A percentile compares a stretch with the other conserved stretches of the same genome.
Evolutionary conservation across 2,888 invertebrate species (phyloP).

Genomic region (Dioctria rufipes): DNA sequence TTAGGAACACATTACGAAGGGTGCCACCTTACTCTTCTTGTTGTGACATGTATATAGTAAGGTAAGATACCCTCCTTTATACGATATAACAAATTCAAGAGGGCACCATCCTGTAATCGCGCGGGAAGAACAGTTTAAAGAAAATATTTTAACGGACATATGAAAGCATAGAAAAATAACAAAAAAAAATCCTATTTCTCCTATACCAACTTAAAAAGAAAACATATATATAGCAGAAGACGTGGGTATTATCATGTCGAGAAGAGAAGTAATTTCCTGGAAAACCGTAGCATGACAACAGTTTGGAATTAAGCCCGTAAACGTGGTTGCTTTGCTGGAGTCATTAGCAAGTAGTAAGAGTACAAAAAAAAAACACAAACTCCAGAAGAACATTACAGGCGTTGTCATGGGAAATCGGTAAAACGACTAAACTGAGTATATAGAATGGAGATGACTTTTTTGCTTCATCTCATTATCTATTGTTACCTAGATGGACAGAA

Average conservation of each 20-base stretch:
- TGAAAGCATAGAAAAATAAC: background rate
- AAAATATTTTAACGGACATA: background rate
- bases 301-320: no score
- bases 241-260: no score
- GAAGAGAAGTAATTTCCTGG: no score
- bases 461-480: background rate
- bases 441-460: background rate
- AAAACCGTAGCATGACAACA: no score
- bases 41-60: no score
- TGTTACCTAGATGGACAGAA: background rate
- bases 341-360: no score
- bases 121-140: background rate
- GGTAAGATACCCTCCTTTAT: background rate
- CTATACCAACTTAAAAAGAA: no score
- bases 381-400: no score
- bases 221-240: no score
- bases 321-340: no score
- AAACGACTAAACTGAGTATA: background rate
- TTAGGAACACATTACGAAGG: slow-evolving; percentile 29
- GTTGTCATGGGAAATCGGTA: background rate
- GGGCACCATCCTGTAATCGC: background rate
- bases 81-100: background rate
- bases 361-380: no score
- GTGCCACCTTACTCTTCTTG: background rate
- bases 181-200: background rate